Evolutionary conservation across 1,140 invertebrate genomes (phyloP).

Genomic region (Trinorchestia longiramus): DNA sequence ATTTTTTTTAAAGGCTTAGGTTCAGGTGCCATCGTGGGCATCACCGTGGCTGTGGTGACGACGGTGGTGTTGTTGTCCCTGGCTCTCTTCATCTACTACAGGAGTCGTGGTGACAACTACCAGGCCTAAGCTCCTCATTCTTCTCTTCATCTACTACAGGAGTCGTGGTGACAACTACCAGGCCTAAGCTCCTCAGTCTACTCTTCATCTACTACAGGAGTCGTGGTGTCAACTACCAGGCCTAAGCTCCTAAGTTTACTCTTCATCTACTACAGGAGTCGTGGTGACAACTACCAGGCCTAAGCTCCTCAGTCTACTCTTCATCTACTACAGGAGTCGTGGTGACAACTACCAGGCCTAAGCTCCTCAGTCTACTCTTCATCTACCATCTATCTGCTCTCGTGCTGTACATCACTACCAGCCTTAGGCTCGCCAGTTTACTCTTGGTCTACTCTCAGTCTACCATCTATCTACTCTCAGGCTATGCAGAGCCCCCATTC

Average conservation of each 20-base stretch:
- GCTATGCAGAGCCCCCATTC: no score
- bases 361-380: no score
- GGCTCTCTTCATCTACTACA: conserved; percentile 36
- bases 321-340: no score
- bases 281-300: background rate
- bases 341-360: no score
- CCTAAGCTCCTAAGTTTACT: background rate
- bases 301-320: background rate
- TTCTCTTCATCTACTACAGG: conserved; percentile 32
- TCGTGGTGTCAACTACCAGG: background rate
- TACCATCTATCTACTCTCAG: no score
- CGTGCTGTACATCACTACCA: no score
- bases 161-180: background rate
- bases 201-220: conserved; percentile 32
- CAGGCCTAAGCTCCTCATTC: background rate
- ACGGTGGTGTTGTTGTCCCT: background rate
- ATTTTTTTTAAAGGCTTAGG: background rate
- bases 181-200: background rate
- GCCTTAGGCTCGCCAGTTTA: no score
- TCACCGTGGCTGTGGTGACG: background rate
- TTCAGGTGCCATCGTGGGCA: conserved; percentile 2
- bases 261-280: conserved; percentile 25
- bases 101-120: background rate
- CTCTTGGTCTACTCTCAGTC: no score
- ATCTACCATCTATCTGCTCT: no score